Conservation (phyloP, 2,888 invertebrate genomes). For the Laothoe populi region DNA sequence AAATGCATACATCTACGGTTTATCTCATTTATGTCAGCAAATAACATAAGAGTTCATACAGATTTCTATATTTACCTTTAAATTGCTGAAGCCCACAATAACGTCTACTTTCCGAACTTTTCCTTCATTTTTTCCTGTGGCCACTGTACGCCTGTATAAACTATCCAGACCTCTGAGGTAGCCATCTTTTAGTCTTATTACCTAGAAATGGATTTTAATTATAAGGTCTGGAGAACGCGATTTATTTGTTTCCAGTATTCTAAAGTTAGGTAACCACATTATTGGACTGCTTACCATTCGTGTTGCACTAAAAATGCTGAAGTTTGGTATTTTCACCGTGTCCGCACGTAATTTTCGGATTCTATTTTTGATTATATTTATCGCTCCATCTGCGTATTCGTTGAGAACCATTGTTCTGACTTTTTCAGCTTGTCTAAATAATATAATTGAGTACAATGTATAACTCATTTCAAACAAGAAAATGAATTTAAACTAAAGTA, state of each 20-base stretch:
- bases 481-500: no score
- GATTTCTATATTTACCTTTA: constrained; percentile 56
- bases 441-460: constrained; percentile 31
- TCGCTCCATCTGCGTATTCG: constrained; percentile 51
- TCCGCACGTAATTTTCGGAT: constrained; percentile 42
- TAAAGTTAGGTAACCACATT: neutral
- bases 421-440: constrained; percentile 59
- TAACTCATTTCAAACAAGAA: no score
- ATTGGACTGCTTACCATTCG: constrained; percentile 45
- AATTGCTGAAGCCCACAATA: constrained; percentile 61
- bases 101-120: constrained; percentile 52
- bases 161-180: constrained; percentile 59
- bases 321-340: constrained; percentile 44
- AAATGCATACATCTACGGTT: no score
- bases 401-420: constrained; percentile 53
- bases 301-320: constrained; percentile 41
- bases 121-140: constrained; percentile 46
- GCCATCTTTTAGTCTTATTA: constrained; percentile 54
- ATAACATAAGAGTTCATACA: constrained; percentile 1
- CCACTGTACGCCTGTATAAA: constrained; percentile 62
- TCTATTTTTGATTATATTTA: constrained; percentile 46
- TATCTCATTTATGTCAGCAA: neutral
- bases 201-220: no score
- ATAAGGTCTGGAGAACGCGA: no score
- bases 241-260: no score